Base-by-base conservation (phyloP, 2,797 vertebrate species). In the Xenops minutus region DNA sequence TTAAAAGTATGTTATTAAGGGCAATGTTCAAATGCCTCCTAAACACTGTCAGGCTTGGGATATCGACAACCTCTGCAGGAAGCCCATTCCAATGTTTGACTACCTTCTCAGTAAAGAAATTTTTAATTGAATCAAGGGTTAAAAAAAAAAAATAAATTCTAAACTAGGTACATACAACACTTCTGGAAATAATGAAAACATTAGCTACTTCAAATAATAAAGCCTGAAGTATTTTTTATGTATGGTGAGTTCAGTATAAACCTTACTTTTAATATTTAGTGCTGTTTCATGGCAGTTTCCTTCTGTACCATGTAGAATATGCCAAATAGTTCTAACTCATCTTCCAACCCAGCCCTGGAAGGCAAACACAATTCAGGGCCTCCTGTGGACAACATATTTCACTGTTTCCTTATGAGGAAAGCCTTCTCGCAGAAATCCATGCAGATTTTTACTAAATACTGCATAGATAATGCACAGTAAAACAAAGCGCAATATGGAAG, bases 31-130 rank as follows among this genome's bases (percentile, higher is more conserved):
- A 49, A 37, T 26, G 43, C 23, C 32, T 49, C 19, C 11, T 41
- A 14, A 82, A 37, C 17, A 30, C 6, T n/a, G 9, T 6, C 16
- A 14, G 14, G 22, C n/a, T 37, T 52, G 54, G 22, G 32, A 15
- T 54, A 58, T 36, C 0, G 0, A 8, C 18, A 51, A 4, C 22
- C 8, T 48, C 48, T n/a, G 32, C 21, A 34, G 0, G 0, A 66
- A 52, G 21, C 4, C 24, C 56, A 13, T 49, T 76, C 19, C 56
- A 49, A 9, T 37, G 36, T n/a, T 32, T 69, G 19, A 56, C 36
- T 11, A 36, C 6, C 6, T 8, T 55, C 19, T 56, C 5, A 5
- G n/a, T 29, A 44, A 61, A 74, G 9, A 78, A 58, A 48, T 30
- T 4, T 9, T 48, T 75, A 19, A 75, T 64, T 72, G 76, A 63